Percentiles rank a stretch among this genome's conserved stretches.
Conservation (phyloP, 1,140 invertebrate species). For the Eupristina koningsbergeri region DNA sequence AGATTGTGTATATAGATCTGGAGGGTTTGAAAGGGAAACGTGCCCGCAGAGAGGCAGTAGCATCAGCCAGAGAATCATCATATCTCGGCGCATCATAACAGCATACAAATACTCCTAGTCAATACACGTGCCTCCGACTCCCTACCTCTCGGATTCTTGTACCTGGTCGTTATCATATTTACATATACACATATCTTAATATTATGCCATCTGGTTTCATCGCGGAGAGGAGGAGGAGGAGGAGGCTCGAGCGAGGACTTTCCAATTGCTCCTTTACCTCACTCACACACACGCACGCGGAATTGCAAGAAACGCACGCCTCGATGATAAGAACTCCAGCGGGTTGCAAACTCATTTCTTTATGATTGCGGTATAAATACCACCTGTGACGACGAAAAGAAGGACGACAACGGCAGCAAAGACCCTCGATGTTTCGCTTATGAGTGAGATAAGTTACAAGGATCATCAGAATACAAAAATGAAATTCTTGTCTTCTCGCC, state of each 20-base stretch:
- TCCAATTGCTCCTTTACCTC: conserved; percentile 4
- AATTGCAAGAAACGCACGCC: not conserved
- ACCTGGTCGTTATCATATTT: conserved; percentile 58
- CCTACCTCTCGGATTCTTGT: conserved; percentile 1
- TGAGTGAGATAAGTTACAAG: conserved; percentile 29
- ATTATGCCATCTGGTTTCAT: conserved; percentile 53
- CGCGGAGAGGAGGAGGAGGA: not conserved
- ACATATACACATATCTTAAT: conserved; percentile 60
- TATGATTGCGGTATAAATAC: conserved; percentile 26
- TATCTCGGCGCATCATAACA: not conserved
- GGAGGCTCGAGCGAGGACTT: not conserved
- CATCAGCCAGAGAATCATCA: conserved; percentile 1
- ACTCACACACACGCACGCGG: not conserved
- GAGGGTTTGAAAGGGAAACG: conserved; percentile 48
- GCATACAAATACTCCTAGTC: not conserved
- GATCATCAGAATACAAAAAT: conserved; percentile 5
- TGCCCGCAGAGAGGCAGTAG: conserved; percentile 31
- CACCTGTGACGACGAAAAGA: conserved; percentile 34
- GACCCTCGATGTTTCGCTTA: conserved; percentile 16
- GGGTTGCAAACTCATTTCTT: conserved; percentile 31
- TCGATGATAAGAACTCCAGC: conserved; percentile 33
- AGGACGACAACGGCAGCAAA: conserved; percentile 2
- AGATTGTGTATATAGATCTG: conserved; percentile 10
- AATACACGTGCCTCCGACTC: not conserved
- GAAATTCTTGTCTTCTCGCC: not conserved